phyloP scores from a whole-genome alignment of 2,113 vertebrate genomes.

The Myanophis thanlyinensis region DNA sequence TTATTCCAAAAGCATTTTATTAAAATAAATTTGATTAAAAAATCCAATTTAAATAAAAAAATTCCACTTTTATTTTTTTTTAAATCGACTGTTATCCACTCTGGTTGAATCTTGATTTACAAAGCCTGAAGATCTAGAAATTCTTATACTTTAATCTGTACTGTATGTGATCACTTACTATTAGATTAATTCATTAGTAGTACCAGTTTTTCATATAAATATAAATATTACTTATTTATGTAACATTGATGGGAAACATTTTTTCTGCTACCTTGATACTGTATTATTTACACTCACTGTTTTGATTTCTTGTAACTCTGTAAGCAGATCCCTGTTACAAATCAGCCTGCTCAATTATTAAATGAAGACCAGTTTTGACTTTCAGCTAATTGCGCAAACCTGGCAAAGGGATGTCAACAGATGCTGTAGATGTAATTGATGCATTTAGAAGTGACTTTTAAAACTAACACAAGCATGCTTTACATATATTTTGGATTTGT shows the following conservation, averaged over 20 bases:
- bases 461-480: fast-evolving
- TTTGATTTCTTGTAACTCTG: conserved; percentile 5
- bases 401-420: neutral
- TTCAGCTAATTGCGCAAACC: neutral
- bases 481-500: neutral
- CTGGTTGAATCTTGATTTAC: neutral
- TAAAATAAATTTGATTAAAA: no score
- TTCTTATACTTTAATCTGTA: neutral
- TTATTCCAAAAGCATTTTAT: no score
- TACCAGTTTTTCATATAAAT: neutral
- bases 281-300: neutral
- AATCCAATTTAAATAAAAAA: no score
- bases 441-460: fast-evolving
- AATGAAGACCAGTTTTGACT: neutral
- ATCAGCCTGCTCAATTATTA: conserved; percentile 34
- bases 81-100: no score
- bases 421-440: neutral
- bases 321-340: conserved; percentile 27
- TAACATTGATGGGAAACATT: neutral
- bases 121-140: neutral
- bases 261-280: neutral
- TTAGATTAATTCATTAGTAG: neutral
- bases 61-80: no score
- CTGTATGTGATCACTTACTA: neutral
- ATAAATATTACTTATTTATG: neutral